Evolutionary conservation across 2,888 invertebrate genomes (phyloP), one percentile per base, ranked within the genome.

Genomic region (Epinotia bilunana): DNA sequence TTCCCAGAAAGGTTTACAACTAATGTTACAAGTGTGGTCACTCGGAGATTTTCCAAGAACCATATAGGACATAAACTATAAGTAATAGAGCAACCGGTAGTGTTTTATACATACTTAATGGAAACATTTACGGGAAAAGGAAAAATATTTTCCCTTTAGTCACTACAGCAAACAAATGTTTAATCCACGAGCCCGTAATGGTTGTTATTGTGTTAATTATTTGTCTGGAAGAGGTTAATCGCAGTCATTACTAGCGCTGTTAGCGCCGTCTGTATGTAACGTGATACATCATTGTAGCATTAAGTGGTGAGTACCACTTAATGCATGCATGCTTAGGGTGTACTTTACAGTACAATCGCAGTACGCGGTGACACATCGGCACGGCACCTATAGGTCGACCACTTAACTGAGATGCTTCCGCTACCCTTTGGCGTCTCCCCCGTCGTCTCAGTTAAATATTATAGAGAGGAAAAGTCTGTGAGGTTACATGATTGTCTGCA

Each of bases 211-310:
- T 69, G 39, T 57, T 74, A 69, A 69, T 63, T 55, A 74, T 11
- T 49, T 23, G 57, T 74, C 62, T 63, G 68, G 9, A 28, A 49
- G 61, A n/a, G 53, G 57, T 69, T 69, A 74, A 69, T 63, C 62
- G 69, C 39, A 43, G 12, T 62, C 28, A 33, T 43, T 43, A 55
- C 18, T 70, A 57, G 39, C 28, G 62, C 43, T 55, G 49, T 33
- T 33, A 72, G 1, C 57, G 46, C 46, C 46, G 64, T 49, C 33
- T 18, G 20, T 16, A 6, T 18, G 20, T 49, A 49, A 49, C 5
- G 12, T 53, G 65, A 65, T 65, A 65, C 53, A 65, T 33, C 53
- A 65, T 33, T 65, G 65, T 65, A 53, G 46, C 43, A 65, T 65
- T 28, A 65, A 9, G 65, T 65, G 62, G 43, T 28, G 64, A 46